phyloP scores from a whole-genome alignment of 2,888 invertebrate species.

The Caenorhabditis afra region DNA sequence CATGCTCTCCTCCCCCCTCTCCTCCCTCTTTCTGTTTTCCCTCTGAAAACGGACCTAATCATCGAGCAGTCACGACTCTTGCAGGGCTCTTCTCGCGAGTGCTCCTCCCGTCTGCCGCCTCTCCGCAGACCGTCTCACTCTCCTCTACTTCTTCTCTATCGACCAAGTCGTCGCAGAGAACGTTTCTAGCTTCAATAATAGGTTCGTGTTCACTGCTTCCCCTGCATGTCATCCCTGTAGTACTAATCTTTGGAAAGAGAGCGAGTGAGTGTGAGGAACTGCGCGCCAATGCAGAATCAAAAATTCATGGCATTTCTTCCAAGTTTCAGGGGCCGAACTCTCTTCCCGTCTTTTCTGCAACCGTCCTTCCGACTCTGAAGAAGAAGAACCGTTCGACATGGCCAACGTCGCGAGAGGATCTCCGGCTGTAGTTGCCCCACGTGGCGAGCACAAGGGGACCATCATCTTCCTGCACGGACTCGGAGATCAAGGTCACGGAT shows the following conservation, averaged over 20 bases:
- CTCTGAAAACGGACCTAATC: conserved; percentile 21
- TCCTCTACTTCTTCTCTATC: conserved; percentile 16
- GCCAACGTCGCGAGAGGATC: conserved; percentile 22
- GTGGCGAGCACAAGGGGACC: conserved; percentile 43
- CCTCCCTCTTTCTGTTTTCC: no score
- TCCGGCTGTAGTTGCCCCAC: conserved; percentile 45
- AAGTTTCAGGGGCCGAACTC: conserved; percentile 56
- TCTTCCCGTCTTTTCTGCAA: conserved; percentile 48
- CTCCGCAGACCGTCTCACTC: conserved; percentile 24
- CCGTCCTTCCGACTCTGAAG: conserved; percentile 20
- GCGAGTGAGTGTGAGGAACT: background rate
- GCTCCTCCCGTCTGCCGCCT: conserved; percentile 34
- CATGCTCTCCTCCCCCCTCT: background rate
- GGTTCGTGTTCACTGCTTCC: conserved; percentile 30
- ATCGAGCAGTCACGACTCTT: conserved; percentile 1
- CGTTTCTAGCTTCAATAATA: conserved; percentile 58
- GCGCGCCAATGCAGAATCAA: conserved; percentile 8
- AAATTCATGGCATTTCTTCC: conserved; percentile 13
- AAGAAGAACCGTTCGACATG: conserved; percentile 36
- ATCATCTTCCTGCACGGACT: conserved; percentile 80
- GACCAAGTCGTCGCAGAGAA: conserved; percentile 18
- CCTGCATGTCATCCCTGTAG: background rate
- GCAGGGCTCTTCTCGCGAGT: conserved; percentile 47
- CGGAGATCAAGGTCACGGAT: conserved; percentile 80
- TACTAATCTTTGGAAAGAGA: conserved; percentile 6